Evolutionary conservation across 2,113 vertebrate genomes (phyloP), one percentile per base, ranked within the genome.

Genomic region (Myotis davidii): DNA sequence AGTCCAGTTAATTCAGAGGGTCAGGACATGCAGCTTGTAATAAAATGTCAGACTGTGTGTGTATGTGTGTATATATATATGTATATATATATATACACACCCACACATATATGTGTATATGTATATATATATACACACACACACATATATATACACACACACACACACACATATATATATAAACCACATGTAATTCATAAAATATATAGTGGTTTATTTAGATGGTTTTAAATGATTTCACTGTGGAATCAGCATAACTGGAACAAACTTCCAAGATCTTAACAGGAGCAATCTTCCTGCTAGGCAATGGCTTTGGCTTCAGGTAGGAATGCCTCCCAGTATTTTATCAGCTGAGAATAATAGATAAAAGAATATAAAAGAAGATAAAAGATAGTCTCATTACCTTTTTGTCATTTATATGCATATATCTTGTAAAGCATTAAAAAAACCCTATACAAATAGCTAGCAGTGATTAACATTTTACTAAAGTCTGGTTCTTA

Each of bases 291-390:
- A 65, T 96, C 96, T 97, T 98, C 97, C 92, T 96, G 98, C 98
- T 98, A 99, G 93, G 99, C 99, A 96, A 99, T 99, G 96, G 99
- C 99, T 99, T 99, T 99, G 98, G 99, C 99, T 98, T 99, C 99
- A 73, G 99, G 99, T 98, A 99, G 98, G 98, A 99, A 99, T 94
- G 99, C 99, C 95, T 99, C 99, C 99, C 99, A 99, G 97, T 99
- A 99, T 98, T 99, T 99, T 97, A 99, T 99, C 94, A 99, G 99
- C 99, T 99, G 96, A 89, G 83, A 97, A 97, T 91, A 91, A 96
- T 92, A 97, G n/a, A n/a, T n/a, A n/a, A n/a, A n/a, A n/a, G n/a
- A n/a, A n/a, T n/a, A n/a, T n/a, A n/a, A n/a, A n/a, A n/a, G n/a
- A n/a, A 86, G 87, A 89, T 50, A 81, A 79, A 77, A 96, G 20